Base-by-base conservation (phyloP, 1,140 invertebrate species). In the Drosophila malerkotliana region DNA sequence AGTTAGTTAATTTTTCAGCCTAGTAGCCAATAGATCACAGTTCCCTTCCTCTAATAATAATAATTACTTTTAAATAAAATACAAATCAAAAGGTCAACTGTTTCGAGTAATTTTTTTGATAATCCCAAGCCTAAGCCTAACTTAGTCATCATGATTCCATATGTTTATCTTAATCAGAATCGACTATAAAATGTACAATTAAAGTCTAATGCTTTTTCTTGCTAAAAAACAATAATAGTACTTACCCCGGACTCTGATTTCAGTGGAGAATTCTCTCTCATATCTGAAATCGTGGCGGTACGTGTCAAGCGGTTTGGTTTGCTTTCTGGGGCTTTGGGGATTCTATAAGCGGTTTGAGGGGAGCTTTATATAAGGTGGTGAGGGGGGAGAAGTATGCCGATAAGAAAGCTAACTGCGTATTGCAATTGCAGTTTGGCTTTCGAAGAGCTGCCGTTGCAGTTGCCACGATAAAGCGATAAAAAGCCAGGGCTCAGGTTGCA, bases 401-500 rank as follows among this genome's bases (percentile, higher is more conserved):
- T 71, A 71, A 69, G 64, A 57, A 12, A 39, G 52, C 64, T 60
- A 72, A 61, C 55, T 82, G 55, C 62, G 60, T 49, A 49, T 32
- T 75, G 69, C 75, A 67, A 56, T 66, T 77, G 59, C 63, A 66
- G 18, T 26, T 72, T 72, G 39, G 49, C n/a, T 10, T 41, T 66
- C 26, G 32, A 21, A 58, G 44, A 63, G 39, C 69, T 44, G 41
- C 41, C 32, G 30, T 12, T 66, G 64, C 64, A 68, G 77, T 67
- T 67, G 60, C 39, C 61, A 45, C 63, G 58, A 62, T 62, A 44
- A 66, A 78, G 64, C 41, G 51, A 63, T 32, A 63, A 64, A 45
- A 44, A 57, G 47, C 24, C 28, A 56, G 63, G 68, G 76, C 80
- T 84, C 81, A 77, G 81, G 77, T 84, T 80, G 66, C 80, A 63